Percentiles rank a stretch among this genome's conserved stretches.
Evolutionary conservation across 2,113 vertebrate genomes (phyloP).

Genomic region (Pteronura brasiliensis): DNA sequence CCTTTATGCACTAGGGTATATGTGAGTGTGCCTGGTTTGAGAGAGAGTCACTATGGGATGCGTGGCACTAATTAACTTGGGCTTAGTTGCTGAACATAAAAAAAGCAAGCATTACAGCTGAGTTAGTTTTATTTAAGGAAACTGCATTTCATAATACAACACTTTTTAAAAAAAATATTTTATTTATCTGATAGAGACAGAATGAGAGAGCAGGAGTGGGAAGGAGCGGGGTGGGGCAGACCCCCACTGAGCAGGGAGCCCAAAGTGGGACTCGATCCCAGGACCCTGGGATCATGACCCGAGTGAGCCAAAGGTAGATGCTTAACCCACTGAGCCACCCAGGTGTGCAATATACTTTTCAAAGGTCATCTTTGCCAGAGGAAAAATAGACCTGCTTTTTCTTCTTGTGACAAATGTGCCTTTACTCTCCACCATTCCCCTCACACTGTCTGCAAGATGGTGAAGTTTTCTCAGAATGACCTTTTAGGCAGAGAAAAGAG

Average conservation of each 20-base stretch:
- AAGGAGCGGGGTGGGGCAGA: too few relatives aligned
- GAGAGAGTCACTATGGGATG: conserved; percentile 43
- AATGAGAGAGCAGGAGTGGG: too few relatives aligned
- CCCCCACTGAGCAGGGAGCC: too few relatives aligned
- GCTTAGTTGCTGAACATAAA: neutral
- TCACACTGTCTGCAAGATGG: neutral
- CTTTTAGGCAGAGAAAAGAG: neutral
- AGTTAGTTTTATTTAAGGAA: neutral
- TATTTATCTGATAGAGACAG: too few relatives aligned
- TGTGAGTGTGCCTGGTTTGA: conserved; percentile 10
- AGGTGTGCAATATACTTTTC: neutral
- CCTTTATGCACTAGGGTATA: conserved; percentile 48
- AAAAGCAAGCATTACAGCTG: neutral
- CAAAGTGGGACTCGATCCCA: too few relatives aligned
- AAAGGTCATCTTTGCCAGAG: neutral
- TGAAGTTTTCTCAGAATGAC: neutral
- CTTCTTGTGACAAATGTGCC: neutral
- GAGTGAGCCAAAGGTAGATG: too few relatives aligned
- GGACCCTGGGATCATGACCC: too few relatives aligned
- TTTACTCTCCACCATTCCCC: neutral
- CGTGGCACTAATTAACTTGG: conserved; percentile 37
- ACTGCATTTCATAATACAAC: neutral
- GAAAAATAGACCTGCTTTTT: neutral
- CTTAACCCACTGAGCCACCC: too few relatives aligned
- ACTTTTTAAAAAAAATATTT: neutral